Base-by-base conservation (phyloP, 2,797 vertebrate species). In the Falco biarmicus region DNA sequence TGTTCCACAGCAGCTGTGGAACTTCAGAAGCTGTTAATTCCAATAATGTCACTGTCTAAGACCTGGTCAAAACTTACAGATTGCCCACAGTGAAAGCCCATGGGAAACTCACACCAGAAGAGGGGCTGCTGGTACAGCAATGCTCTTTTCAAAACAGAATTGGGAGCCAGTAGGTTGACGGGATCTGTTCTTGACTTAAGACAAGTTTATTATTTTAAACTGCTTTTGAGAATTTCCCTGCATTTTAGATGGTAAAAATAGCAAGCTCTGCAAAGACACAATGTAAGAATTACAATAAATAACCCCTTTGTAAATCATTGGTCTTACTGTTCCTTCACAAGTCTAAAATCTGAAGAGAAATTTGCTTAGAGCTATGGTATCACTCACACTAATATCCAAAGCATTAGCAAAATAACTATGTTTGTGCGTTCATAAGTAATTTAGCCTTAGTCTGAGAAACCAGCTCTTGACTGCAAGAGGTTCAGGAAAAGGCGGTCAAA, bases 201-300 rank as follows among this genome's bases (percentile, higher is more conserved):
- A 90, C 50, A 94, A 96, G 93, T 89, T 96, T 96, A 86, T 97
- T 96, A 96, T 96, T 95, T 91, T 90, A 94, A 96, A 85, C 69
- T 65, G 43, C 73, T 93, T 96, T 95, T 81, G 76, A 95, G 73
- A 96, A 76, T 87, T 94, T 73, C 78, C 74, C 61, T 81, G 22
- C 14, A 1, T 81, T 95, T 95, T 45, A 54, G 34, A 65, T 81
- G 31, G 84, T 95, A 97, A 96, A 96, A 96, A 96, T 88, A 95
- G 90, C 73, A 84, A 91, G 69, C 54, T 69, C 75, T 89, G 69
- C 54, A 92, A 94, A 96, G 90, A 92, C 84, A 92, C 51, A 78
- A 95, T 75, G 53, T 45, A 94, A 29, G 61, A 91, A 73, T 66
- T 88, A 94, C 65, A 95, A 96, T 78, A 95, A 96, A 93, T 89